phyloP scores from a whole-genome alignment of 1,140 invertebrate species.

The Belonocnema kinseyi region DNA sequence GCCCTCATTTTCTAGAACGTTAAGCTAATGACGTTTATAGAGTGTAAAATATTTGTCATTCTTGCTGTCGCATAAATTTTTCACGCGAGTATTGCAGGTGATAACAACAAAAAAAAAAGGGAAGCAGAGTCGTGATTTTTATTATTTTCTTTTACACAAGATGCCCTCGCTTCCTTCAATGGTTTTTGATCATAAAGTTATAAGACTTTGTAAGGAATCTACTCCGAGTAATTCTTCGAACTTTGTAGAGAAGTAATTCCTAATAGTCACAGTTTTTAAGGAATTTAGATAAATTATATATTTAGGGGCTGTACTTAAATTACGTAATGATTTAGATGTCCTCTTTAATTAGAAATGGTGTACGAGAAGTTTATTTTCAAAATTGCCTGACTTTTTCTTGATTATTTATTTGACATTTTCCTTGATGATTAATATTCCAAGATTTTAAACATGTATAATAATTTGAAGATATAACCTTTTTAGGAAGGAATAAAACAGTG shows the following conservation, averaged over 20 bases:
- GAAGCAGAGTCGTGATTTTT: constrained; percentile 7
- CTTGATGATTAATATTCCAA: too few relatives aligned
- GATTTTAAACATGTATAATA: too few relatives aligned
- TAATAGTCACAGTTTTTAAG: constrained; percentile 27
- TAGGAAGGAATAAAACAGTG: too few relatives aligned
- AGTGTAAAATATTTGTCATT: constrained; percentile 23
- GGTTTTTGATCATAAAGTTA: constrained; percentile 17
- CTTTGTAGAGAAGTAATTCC: constrained; percentile 16
- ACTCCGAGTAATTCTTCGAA: constrained; percentile 14
- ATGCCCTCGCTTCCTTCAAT: neutral
- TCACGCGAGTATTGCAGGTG: neutral
- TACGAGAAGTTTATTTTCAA: too few relatives aligned
- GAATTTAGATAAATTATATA: constrained; percentile 18
- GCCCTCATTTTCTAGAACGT: neutral
- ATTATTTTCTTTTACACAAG: constrained; percentile 4
- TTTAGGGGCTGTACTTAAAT: neutral
- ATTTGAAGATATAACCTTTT: too few relatives aligned
- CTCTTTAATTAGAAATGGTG: too few relatives aligned
- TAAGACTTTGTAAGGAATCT: neutral
- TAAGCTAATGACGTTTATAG: constrained; percentile 1
- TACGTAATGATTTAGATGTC: too few relatives aligned
- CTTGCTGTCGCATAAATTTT: neutral
- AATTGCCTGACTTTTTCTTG: too few relatives aligned
- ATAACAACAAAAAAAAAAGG: constrained; percentile 22
- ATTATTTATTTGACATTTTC: too few relatives aligned